phyloP scores from a whole-genome alignment of 37 sponge, comb jelly and placozoan species.

The Bolinopsis microptera region DNA sequence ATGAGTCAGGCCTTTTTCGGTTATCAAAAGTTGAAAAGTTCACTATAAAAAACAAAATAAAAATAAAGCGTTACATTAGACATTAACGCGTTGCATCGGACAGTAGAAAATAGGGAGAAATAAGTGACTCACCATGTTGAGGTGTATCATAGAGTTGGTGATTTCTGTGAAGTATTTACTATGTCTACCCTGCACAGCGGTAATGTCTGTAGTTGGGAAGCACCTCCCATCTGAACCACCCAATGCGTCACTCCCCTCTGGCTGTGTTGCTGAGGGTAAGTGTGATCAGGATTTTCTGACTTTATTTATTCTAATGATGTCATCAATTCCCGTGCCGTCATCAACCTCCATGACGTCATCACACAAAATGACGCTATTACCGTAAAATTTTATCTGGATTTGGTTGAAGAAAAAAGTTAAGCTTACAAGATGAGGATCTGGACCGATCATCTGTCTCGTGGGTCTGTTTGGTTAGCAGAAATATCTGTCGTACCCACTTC shows the following conservation, averaged over 20 bases:
- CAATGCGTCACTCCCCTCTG: not conserved
- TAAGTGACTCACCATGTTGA: not conserved
- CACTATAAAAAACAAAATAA: too few relatives aligned
- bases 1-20: too few relatives aligned
- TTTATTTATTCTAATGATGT: too few relatives aligned
- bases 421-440: not conserved
- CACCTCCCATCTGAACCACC: not conserved
- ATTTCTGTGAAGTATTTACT: constrained; percentile 8
- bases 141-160: not conserved
- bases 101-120: too few relatives aligned
- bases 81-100: too few relatives aligned
- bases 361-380: too few relatives aligned
- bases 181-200: not conserved
- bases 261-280: not conserved
- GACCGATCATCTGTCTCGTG: not conserved
- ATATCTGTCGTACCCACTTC: not conserved
- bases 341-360: not conserved
- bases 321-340: not conserved
- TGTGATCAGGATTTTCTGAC: not conserved
- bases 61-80: too few relatives aligned
- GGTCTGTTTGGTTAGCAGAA: not conserved
- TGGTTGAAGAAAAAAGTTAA: too few relatives aligned
- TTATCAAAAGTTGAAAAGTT: too few relatives aligned
- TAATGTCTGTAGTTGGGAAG: not conserved
- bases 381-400: too few relatives aligned